Base-by-base conservation (phyloP, 2,113 vertebrate genomes). In the Scolopax mira region DNA sequence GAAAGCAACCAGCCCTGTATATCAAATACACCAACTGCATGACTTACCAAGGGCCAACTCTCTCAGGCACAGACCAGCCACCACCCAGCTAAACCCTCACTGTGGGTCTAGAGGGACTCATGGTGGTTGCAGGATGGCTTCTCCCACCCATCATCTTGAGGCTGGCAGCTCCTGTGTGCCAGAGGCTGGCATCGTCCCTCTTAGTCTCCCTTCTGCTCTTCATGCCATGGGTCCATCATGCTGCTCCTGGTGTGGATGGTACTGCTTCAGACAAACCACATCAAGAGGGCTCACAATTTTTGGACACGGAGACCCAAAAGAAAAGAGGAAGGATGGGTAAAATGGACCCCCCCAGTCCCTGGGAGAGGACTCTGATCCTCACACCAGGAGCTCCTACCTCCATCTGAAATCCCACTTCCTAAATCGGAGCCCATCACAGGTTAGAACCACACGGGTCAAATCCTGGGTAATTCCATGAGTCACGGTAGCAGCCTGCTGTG, bases 291-390 rank as follows among this genome's bases (percentile, higher is more conserved):
- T 73, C 37, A 19, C 19, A 39, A 7, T 21, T 49, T 93, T 60
- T 19, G 27, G 35, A 17, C 23, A 10, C 37, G 31, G 49, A 72
- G 22, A 51, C 6, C 3, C n/a, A 79, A 57, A 61, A 52, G 35
- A 65, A 78, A 89, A 89, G 28, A 78, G 21, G 21, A 78, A 14
- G 39, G 28, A 64, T 35, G 30, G 25, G 60, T 6, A 41, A 60
- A 65, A 7, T 2, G 0, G 5, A 17, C 2, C 13, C 10, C 11
- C 6, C 2, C 1, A 1, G 5, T 79, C 14, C 30, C 33, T 33
- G 30, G 30, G 6, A 18, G 6, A 65, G 23, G 24, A 19, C 48
- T 55, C 52, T 3, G 4, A 27, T 75, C 21, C 33, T 55, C 57
- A 35, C 7, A 61, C 75, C 18, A 23, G 67, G 27, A 85, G 11